phyloP scores from a whole-genome alignment of 2,113 vertebrate species.

The Plectropomus leopardus region DNA sequence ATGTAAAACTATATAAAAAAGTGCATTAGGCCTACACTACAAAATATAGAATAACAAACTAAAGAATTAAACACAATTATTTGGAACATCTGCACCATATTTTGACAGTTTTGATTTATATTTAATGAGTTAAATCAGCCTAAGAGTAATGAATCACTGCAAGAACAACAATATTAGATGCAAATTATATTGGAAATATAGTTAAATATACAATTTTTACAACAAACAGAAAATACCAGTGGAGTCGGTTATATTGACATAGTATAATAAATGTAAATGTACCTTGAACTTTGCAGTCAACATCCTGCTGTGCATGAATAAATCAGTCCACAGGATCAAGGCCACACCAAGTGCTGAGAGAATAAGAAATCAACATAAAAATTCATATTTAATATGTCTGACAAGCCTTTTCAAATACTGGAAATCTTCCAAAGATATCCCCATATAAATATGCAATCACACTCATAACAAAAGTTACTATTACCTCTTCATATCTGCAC shows the following conservation, averaged over 20 bases:
- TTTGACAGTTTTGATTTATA: too few relatives aligned
- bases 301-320: too few relatives aligned
- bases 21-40: too few relatives aligned
- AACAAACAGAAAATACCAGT: not conserved
- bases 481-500: slow-evolving; percentile 33
- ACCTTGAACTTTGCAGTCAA: too few relatives aligned
- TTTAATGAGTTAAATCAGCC: not conserved
- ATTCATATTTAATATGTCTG: not conserved
- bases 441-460: not conserved
- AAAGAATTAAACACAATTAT: too few relatives aligned
- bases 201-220: not conserved
- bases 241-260: not conserved
- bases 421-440: not conserved
- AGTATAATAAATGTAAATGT: too few relatives aligned
- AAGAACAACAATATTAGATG: not conserved
- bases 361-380: not conserved
- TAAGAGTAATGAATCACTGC: not conserved
- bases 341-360: not conserved
- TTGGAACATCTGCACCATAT: too few relatives aligned
- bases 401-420: not conserved
- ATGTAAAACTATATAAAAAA: too few relatives aligned
- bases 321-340: too few relatives aligned
- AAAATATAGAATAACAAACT: too few relatives aligned
- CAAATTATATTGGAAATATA: too few relatives aligned
- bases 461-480: not conserved